Evolutionary conservation across 2,797 vertebrate species (phyloP), one percentile per base, ranked within the genome.

Genomic region (Rhyacichthys aspro): DNA sequence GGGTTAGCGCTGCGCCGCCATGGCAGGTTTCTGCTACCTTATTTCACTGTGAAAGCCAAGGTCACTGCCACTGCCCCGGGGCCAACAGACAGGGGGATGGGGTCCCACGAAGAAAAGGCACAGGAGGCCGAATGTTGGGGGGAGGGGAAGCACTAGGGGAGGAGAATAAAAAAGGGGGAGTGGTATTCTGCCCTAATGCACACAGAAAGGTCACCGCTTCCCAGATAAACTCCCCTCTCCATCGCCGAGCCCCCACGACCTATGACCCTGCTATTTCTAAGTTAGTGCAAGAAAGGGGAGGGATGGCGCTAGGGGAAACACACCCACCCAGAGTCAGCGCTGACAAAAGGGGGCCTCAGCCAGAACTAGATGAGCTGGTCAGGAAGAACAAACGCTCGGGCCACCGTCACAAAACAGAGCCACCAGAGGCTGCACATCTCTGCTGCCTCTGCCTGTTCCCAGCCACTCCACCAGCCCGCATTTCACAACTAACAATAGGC

Each of bases 121-220:
- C 76, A 90, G 70, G 72, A 71, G 77, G 66, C 89, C 65, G 81
- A 85, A 86, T 16, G 75, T 55, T 70, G 23, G 76, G 88, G 79
- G 90, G 77, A 80, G 83, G 87, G 76, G 79, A 61, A 70, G 64
- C 39, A 38, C 70, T 74, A 81, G 72, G 70, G 82, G 70, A 79
- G 82, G 83, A 69, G 78, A 70, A 78, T 71, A 32, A 67, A 81
- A 83, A 84, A 90, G 87, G 67, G 92, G 94, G 93, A 91, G 90
- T 90, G 89, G 89, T 90, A 94, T 94, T 94, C 92, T 95, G 93
- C 93, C 91, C 87, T 81, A 81, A 63, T 81, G 70, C 93, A 94
- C 92, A 91, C 82, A 87, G 88, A 86, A 92, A 92, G 95, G 95
- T 96, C 94, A 95, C 83, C 73, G 73, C 92, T 93, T 92, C 86